These are phyloP conservation scores for Astreopora myriophthalma DNA, from an alignment of 64 coral and sea anemone genomes.

Conservation along the genomic window DNA sequence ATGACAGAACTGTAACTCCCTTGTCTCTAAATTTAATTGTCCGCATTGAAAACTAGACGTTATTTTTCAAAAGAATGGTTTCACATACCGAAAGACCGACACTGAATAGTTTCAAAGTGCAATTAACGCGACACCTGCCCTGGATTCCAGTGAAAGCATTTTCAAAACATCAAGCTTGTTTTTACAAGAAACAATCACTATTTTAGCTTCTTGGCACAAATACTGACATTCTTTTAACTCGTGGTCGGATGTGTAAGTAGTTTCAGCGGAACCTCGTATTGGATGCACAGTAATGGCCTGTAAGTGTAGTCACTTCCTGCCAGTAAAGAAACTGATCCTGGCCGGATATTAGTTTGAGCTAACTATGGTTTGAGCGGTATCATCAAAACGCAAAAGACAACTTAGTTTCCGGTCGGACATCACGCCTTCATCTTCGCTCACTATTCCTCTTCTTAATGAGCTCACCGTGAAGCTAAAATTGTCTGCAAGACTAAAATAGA, in stretches of 20 bases:
- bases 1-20: too few species aligned
- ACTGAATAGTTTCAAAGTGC: background rate
- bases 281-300: background rate
- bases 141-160: background rate
- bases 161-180: constrained; percentile 20
- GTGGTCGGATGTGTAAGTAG: background rate
- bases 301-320: background rate
- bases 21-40: too few species aligned
- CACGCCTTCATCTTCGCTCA: background rate
- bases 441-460: background rate
- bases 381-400: background rate
- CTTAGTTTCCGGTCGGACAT: background rate
- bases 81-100: background rate
- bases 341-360: background rate
- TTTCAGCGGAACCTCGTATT: background rate
- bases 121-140: background rate
- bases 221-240: background rate
- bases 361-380: background rate
- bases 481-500: too few species aligned
- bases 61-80: too few species aligned
- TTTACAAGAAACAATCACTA: background rate
- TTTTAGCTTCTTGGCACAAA: background rate
- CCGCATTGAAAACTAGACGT: too few species aligned
- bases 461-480: too few species aligned
- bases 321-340: background rate